Evolutionary conservation across 1,140 invertebrate species (phyloP).

Genomic region (Philopotamus ludificatus): DNA sequence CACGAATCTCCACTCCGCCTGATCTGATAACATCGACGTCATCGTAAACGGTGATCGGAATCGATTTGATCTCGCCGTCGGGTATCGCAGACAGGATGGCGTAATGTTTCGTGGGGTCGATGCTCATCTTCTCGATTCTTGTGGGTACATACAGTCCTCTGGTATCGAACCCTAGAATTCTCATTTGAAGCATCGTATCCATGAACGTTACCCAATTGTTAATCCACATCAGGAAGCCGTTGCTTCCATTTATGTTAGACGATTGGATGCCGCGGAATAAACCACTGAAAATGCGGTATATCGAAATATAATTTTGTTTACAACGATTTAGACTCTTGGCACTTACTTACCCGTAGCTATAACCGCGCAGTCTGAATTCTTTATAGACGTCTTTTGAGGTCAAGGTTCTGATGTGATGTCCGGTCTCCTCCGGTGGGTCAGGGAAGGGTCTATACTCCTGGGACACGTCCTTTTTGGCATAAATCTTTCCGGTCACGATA

Average conservation of each 20-base stretch:
- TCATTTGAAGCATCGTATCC: slow-evolving; percentile 89
- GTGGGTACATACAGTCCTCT: slow-evolving; percentile 81
- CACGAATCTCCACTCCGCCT: slow-evolving; percentile 82
- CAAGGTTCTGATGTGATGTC: slow-evolving; percentile 55
- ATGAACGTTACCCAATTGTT: slow-evolving; percentile 91
- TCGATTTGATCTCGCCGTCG: slow-evolving; percentile 49
- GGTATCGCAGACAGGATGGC: slow-evolving; percentile 56
- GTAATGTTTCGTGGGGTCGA: slow-evolving; percentile 72
- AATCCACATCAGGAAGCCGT: slow-evolving; percentile 55
- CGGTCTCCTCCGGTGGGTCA: slow-evolving; percentile 47
- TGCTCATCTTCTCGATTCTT: slow-evolving; percentile 74
- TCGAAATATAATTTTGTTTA: background rate
- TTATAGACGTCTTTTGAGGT: slow-evolving; percentile 84
- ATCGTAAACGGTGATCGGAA: slow-evolving; percentile 51
- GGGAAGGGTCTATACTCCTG: slow-evolving; percentile 52
- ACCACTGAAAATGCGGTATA: slow-evolving; percentile 55
- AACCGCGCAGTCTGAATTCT: slow-evolving; percentile 85
- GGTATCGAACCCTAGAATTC: slow-evolving; percentile 73
- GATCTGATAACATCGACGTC: slow-evolving; percentile 57
- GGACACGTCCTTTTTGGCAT: slow-evolving; percentile 52
- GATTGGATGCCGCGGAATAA: slow-evolving; percentile 67
- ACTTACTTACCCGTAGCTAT: slow-evolving; percentile 73
- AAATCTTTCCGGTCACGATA: slow-evolving; percentile 75
- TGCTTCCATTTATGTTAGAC: slow-evolving; percentile 52
- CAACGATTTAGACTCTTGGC: no score